Evolutionary conservation across 1,140 invertebrate species (phyloP), one percentile per base, ranked within the genome.

Genomic region (Ganaspis sp.): DNA sequence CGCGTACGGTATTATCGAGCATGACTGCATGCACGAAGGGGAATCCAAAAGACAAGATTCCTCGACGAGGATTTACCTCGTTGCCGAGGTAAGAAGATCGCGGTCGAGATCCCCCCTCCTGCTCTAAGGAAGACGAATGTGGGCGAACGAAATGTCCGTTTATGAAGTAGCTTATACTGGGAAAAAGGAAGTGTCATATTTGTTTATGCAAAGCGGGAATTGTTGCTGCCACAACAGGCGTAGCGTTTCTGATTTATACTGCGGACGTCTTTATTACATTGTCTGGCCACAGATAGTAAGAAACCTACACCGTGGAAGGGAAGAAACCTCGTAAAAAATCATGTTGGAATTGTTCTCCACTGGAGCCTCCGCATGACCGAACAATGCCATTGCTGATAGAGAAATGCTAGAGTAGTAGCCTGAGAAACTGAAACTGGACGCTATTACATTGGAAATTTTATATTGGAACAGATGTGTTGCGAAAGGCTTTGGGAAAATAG

Each of bases 141-240:
- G 81, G 82, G 82, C 80, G 84, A 86, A 87, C 83, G 83, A 82
- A 85, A 87, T 86, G 84, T 82, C 80, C 78, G 83, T 76, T 84
- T 80, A 79, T 38, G 70, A 75, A 29, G 45, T 74, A 76, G 54
- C 72, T 69, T 69, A 53, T 34, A 58, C 70, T 54, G 72, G 72
- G 70, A 80, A 83, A 81, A 76, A 86, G 84, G 84, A 84, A 87
- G 83, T 83, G 84, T 85, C 85, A 85, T 88, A 87, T 88, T 85
- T 87, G 83, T 85, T 88, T 85, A 86, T 84, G 84, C 83, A 83
- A 81, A 82, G 73, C 78, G 74, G 53, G 70, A 58, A 83, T 76
- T 79, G 81, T 73, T 75, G 77, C 75, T 79, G 77, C 76, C 70
- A 64, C 72, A 75, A 75, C 80, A 78, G 72, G 71, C 78, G 69